Evolutionary conservation across 2,888 invertebrate species (phyloP).

Genomic region (Amiota communis): DNA sequence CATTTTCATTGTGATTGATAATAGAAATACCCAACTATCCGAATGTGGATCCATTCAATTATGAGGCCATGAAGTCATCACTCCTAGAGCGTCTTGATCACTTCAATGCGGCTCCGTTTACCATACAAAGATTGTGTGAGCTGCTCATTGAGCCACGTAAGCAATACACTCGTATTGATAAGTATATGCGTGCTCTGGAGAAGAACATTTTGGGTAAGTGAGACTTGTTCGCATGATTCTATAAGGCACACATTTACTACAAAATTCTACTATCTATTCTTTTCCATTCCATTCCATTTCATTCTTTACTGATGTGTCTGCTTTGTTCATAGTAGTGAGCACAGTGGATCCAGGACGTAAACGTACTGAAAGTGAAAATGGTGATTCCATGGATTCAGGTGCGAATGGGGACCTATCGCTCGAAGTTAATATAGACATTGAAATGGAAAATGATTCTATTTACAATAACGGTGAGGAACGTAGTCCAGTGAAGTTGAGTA

Average conservation of each 20-base stretch:
- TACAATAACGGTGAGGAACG: constrained; percentile 60
- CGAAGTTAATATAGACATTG: constrained; percentile 76
- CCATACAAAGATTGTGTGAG: constrained; percentile 96
- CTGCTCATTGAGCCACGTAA: constrained; percentile 91
- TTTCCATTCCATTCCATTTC: not conserved
- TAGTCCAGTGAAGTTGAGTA: constrained; percentile 43
- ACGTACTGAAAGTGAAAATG: constrained; percentile 79
- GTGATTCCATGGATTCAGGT: constrained; percentile 76
- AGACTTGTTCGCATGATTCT: constrained; percentile 13
- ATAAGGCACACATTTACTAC: not conserved
- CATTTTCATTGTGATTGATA: constrained; percentile 43
- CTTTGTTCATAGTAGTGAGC: constrained; percentile 79
- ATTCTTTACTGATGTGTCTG: not conserved
- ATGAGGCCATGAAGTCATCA: constrained; percentile 89
- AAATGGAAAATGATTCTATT: constrained; percentile 75
- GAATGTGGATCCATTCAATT: constrained; percentile 92
- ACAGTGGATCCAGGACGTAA: constrained; percentile 80
- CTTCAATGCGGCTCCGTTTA: constrained; percentile 93
- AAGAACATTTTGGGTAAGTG: constrained; percentile 84
- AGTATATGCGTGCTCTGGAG: constrained; percentile 96
- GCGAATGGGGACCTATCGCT: constrained; percentile 74
- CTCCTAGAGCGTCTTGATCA: constrained; percentile 86
- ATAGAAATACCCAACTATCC: constrained; percentile 89
- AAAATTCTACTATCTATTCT: no score
- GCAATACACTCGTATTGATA: constrained; percentile 96